Percentiles rank a stretch among this genome's conserved stretches.
Conservation (phyloP, 2,113 vertebrate species). For the Cottus gobio region DNA sequence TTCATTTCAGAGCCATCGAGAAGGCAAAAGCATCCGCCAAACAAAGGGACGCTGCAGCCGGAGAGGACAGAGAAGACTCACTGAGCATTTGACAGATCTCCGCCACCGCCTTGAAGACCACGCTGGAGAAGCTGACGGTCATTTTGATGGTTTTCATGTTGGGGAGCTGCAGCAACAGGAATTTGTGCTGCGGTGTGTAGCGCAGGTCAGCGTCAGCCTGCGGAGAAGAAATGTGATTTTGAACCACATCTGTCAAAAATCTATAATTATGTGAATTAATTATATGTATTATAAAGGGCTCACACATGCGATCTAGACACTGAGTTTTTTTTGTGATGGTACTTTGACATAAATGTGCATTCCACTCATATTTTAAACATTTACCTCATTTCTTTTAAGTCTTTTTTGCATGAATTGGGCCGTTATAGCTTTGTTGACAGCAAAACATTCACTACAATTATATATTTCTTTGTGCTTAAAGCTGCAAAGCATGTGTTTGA, state of each 20-base stretch:
- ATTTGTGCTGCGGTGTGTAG: constrained; percentile 95
- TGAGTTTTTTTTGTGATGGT: not conserved
- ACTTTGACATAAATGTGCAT: not conserved
- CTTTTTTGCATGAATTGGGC: not conserved
- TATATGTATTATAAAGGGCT: not conserved
- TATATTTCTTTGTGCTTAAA: not conserved
- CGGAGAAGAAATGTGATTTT: not conserved
- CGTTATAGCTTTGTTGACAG: not conserved
- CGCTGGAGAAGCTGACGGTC: constrained; percentile 90
- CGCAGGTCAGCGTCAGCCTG: constrained; percentile 93
- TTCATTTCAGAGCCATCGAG: not conserved
- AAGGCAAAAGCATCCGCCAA: not conserved
- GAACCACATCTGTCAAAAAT: not conserved
- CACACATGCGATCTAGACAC: not conserved
- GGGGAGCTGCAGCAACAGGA: constrained; percentile 90
- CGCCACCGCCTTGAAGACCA: constrained; percentile 91
- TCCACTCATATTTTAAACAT: not conserved
- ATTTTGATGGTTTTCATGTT: constrained; percentile 91
- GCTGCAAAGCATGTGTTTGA: not conserved
- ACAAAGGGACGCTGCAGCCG: not conserved
- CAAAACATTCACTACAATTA: not conserved
- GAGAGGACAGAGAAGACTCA: constrained; percentile 80
- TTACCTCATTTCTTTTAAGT: not conserved
- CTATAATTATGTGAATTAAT: no score
- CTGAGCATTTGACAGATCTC: constrained; percentile 94